These are phyloP conservation scores for Paratrypauchen microcephalus DNA, from an alignment of 2,797 vertebrate genomes.

Conservation along the genomic window DNA sequence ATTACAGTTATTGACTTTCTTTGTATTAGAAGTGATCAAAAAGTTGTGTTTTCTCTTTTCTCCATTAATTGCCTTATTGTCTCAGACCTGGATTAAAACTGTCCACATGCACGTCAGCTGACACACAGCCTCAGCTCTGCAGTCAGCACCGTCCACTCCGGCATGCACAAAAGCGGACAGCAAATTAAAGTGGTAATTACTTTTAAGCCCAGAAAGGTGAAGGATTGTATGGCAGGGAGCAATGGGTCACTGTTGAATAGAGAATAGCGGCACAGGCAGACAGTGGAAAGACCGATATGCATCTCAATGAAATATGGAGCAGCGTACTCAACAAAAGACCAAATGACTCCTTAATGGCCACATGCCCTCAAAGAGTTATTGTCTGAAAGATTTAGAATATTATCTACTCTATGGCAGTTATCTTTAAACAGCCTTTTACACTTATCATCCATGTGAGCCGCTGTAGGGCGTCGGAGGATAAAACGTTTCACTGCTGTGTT, in stretches of 20 bases:
- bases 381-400: slow-evolving; percentile 74
- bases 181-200: slow-evolving; percentile 85
- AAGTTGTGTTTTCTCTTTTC: slow-evolving; percentile 10
- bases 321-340: slow-evolving; percentile 68
- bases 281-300: slow-evolving; percentile 72
- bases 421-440: slow-evolving; percentile 67
- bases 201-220: slow-evolving; percentile 78
- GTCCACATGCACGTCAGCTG: slow-evolving; percentile 30
- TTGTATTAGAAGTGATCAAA: slow-evolving; percentile 11
- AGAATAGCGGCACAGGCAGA: slow-evolving; percentile 69
- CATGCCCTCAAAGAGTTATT: slow-evolving; percentile 74
- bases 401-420: slow-evolving; percentile 68
- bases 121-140: slow-evolving; percentile 39
- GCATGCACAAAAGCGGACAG: slow-evolving; percentile 74
- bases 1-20: slow-evolving; percentile 6
- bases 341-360: slow-evolving; percentile 72
- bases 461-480: slow-evolving; percentile 33
- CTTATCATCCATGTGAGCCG: slow-evolving; percentile 46
- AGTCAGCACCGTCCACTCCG: slow-evolving; percentile 68
- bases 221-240: slow-evolving; percentile 74
- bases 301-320: slow-evolving; percentile 78
- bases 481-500: slow-evolving; percentile 23
- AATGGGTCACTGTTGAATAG: slow-evolving; percentile 74
- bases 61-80: slow-evolving; percentile 31
- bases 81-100: slow-evolving; percentile 23